Conservation (phyloP, 2,113 vertebrate genomes). For the Calonectris borealis region DNA sequence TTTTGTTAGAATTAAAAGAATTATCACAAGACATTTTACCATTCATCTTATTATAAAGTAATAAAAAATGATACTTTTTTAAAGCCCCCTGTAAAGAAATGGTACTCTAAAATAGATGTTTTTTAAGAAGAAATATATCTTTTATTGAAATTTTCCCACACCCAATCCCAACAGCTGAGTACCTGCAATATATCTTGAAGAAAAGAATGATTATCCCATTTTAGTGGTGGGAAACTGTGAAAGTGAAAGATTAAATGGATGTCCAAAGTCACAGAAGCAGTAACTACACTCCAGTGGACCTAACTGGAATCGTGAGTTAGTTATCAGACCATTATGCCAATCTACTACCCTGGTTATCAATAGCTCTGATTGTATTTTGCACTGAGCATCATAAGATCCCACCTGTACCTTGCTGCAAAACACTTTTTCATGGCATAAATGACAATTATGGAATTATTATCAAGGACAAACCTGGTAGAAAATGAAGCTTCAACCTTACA, state of each 20-base stretch:
- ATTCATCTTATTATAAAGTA: background rate
- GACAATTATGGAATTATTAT: background rate
- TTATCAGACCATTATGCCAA: background rate
- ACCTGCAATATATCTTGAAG: background rate
- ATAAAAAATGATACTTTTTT: background rate
- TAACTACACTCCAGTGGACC: background rate
- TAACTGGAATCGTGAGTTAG: background rate
- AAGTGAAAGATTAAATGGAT: background rate
- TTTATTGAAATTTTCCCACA: background rate
- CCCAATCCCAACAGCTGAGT: background rate
- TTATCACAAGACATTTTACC: background rate
- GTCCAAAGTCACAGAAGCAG: background rate
- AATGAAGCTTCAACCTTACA: background rate
- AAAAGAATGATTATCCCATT: background rate
- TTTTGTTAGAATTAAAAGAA: background rate
- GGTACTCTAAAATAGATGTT: background rate
- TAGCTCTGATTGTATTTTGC: background rate
- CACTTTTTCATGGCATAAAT: background rate
- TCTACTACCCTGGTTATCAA: background rate
- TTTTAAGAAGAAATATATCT: background rate
- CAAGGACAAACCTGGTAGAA: background rate
- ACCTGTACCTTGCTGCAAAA: background rate
- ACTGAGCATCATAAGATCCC: background rate
- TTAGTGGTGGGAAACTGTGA: background rate
- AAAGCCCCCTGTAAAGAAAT: background rate